phyloP scores from a whole-genome alignment of 2,888 invertebrate genomes.

The Andrena dorsata region DNA sequence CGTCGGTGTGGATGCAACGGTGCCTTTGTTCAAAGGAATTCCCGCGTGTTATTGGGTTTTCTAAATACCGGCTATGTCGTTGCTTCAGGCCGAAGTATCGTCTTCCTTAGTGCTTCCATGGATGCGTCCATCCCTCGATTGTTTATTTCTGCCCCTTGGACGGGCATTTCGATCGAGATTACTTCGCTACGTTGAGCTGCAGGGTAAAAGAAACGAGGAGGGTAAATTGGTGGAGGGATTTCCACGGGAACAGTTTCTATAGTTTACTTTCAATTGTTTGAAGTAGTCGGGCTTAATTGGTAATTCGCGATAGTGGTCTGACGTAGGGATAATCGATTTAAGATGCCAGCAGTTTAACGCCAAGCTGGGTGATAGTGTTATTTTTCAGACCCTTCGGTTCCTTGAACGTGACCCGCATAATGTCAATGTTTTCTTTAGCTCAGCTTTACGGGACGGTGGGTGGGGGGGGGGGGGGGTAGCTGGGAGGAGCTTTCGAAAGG shows the following conservation, averaged over 20 bases:
- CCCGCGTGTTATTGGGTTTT: slow-evolving; percentile 32
- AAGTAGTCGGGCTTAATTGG: not conserved
- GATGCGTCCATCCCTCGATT: not conserved
- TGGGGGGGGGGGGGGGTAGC: not conserved
- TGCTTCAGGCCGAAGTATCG: not conserved
- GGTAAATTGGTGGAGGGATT: no score
- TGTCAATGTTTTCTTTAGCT: slow-evolving; percentile 1
- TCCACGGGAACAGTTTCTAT: not conserved
- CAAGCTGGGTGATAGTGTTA: not conserved
- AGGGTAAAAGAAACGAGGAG: no score
- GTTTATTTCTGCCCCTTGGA: not conserved
- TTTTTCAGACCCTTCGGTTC: not conserved
- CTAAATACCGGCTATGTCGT: slow-evolving; percentile 24
- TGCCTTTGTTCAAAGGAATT: slow-evolving; percentile 40
- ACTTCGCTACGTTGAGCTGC: not conserved
- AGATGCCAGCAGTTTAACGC: slow-evolving; percentile 2
- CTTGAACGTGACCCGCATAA: slow-evolving; percentile 7
- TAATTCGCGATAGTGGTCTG: not conserved
- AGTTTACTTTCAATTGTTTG: not conserved
- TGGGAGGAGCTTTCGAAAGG: not conserved
- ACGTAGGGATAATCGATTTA: not conserved
- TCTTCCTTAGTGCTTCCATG: not conserved
- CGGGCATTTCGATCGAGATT: not conserved
- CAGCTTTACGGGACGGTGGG: not conserved
- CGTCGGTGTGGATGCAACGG: slow-evolving; percentile 17